Evolutionary conservation across 2,888 invertebrate species (phyloP), one percentile per base, ranked within the genome.

Genomic region (Petrolisthes cinctipes): DNA sequence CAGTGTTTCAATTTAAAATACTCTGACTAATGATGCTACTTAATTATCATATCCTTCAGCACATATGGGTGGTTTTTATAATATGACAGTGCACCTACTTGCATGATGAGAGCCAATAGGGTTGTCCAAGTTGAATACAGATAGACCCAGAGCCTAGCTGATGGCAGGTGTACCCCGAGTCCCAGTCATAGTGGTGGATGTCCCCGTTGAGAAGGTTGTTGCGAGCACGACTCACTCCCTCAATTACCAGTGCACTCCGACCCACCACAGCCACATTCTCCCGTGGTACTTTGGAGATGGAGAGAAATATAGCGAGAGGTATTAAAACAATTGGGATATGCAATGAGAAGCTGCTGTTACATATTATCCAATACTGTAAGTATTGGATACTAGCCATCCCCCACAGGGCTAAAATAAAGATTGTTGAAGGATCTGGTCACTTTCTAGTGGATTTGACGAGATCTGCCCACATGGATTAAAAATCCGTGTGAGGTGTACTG

Each of bases 141-240:
- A 99, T 98, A 91, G 97, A 96, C 88, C 99, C 99, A 91, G 97
- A 96, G 91, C 98, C 97, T 90, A 98, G 94, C 86, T 91, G 91
- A 91, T 99, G 98, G 93, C 98, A 99, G 5, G 98, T 99, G 93
- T 99, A 99, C 91, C 99, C 99, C 85, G 97, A 97, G 93, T 99
- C 99, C 99, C 99, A 99, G 94, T 99, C 98, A 93, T 99, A 99
- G 93, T 97, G 96, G 92, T 96, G 95, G 85, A 95, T 97, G 93
- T 99, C 98, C 17, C 99, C 99, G 94, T 99, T 99, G 89, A 99
- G 94, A 14, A 99, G 94, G 0, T 98, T 97, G 94, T 99, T 98
- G 91, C 99, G 95, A 80, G 96, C 96, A 14, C 99, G 96, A 92
- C 95, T 95, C 9, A 99, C 99, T 88, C 99, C 99, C 94, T 99